These are phyloP conservation scores for Lepilemur ruficaudatus DNA, from an alignment of 2,797 vertebrate species.

Conservation along the genomic window DNA sequence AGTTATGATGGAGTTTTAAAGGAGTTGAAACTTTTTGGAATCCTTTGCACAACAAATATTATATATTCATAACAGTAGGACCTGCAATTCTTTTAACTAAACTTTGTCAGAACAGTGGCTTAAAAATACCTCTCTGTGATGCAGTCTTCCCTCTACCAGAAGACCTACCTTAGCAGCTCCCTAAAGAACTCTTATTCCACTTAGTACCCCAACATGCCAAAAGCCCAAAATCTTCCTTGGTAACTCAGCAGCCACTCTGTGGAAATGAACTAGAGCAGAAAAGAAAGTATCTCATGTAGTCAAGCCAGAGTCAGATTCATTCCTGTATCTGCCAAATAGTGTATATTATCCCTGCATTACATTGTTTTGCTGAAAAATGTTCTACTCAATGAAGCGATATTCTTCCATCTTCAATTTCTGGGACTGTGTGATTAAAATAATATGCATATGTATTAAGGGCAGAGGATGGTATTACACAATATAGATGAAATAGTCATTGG, in stretches of 20 bases:
- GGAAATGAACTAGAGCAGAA: neutral
- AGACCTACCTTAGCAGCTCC: neutral
- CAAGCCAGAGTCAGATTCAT: neutral
- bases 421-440: slow-evolving; percentile 52
- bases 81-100: neutral
- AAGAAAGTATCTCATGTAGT: neutral
- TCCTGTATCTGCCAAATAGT: neutral
- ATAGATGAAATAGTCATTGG: slow-evolving; percentile 55
- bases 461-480: slow-evolving; percentile 33
- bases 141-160: neutral
- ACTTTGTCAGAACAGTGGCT: neutral
- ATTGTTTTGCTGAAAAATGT: slow-evolving; percentile 51
- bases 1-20: slow-evolving; percentile 14
- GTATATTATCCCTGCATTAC: neutral
- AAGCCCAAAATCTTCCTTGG: neutral
- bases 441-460: slow-evolving; percentile 39
- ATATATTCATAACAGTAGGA: neutral
- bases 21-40: neutral
- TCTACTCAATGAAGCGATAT: slow-evolving; percentile 44
- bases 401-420: slow-evolving; percentile 40
- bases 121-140: neutral
- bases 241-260: neutral
- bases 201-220: neutral
- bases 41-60: neutral
- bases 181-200: neutral